Base-by-base conservation (phyloP, 2,888 invertebrate genomes). In the Tinea semifulvella region DNA sequence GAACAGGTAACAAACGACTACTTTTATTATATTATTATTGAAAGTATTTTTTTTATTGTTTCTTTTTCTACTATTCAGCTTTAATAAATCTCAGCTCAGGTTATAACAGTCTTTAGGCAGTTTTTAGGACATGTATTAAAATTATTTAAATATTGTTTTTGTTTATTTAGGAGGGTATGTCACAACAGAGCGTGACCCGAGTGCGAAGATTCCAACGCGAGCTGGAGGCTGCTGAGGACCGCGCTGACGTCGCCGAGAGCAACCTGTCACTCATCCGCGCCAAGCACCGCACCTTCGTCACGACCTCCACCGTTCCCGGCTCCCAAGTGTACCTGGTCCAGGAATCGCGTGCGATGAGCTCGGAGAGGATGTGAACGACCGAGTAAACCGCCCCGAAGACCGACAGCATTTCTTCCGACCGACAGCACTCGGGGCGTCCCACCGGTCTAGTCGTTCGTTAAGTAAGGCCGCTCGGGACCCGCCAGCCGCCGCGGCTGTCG, bases 201-300 rank as follows among this genome's bases (percentile, higher is more conserved):
- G 96, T 96, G 58, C 94, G 97, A 75, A 91, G 96, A 82, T 97
- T 97, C 96, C 97, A 98, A 81, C 90, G 97, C 63, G 97, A 98
- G 82, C 83, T 98, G 70, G 97, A 98, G 75, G 96, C 97, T 44
- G 97, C 97, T 55, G 97, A 98, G 76, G 96, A 96, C 77, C 92
- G 97, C 59, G 96, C 96, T 60, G 96, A 97, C 63, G 88, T 87
- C 58, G 96, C 96, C 58, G 96, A 97, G 83, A 92, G 92, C 86
- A 96, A 92, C 80, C 86, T 97, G 72, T 90, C 91, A 60, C 85
- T 97, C 76, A 96, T 97, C 85, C 91, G 97, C 65, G 95, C 97
- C 84, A 97, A 98, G 86, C 97, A 97, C 86, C 95, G 97, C 85
- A 94, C 95, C 75, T 96, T 96, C 83, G 95, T 96, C 67, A 95